These are phyloP conservation scores for Sialia sialis DNA, from an alignment of 2,113 vertebrate genomes.

Conservation along the genomic window DNA sequence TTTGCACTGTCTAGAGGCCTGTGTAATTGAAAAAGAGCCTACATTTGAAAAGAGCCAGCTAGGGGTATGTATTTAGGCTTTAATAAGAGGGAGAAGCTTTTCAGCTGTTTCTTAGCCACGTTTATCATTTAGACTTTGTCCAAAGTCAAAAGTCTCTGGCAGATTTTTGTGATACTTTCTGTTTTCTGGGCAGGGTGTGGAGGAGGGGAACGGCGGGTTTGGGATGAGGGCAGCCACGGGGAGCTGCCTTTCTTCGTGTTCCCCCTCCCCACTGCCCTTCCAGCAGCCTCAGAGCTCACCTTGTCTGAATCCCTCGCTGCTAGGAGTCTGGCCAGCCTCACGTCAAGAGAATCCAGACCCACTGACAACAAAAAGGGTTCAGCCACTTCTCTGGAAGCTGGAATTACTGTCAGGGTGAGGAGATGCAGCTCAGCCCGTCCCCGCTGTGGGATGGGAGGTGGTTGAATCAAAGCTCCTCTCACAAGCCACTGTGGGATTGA, in stretches of 20 bases:
- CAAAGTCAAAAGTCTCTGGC: conserved; percentile 7
- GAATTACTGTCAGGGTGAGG: neutral
- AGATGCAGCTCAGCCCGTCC: neutral
- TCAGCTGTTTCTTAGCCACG: neutral
- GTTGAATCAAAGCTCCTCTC: neutral
- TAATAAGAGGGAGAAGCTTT: neutral
- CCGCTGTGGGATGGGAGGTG: neutral
- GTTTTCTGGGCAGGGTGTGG: neutral
- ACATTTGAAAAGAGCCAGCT: neutral
- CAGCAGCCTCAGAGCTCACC: neutral
- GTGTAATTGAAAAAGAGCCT: conserved; percentile 22
- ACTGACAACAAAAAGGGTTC: conserved; percentile 42
- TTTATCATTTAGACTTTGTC: neutral
- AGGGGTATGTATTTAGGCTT: neutral
- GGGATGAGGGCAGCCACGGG: neutral
- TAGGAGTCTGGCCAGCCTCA: conserved; percentile 23
- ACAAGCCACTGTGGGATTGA: neutral
- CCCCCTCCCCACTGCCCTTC: neutral
- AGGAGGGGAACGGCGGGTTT: neutral
- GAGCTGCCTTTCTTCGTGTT: neutral
- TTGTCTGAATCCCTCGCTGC: conserved; percentile 48
- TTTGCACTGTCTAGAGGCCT: conserved; percentile 53
- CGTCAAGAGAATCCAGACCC: conserved; percentile 31
- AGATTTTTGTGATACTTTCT: neutral
- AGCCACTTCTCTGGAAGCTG: neutral